Evolutionary conservation across 2,888 invertebrate species (phyloP).

Genomic region (Drosophila silvestris): DNA sequence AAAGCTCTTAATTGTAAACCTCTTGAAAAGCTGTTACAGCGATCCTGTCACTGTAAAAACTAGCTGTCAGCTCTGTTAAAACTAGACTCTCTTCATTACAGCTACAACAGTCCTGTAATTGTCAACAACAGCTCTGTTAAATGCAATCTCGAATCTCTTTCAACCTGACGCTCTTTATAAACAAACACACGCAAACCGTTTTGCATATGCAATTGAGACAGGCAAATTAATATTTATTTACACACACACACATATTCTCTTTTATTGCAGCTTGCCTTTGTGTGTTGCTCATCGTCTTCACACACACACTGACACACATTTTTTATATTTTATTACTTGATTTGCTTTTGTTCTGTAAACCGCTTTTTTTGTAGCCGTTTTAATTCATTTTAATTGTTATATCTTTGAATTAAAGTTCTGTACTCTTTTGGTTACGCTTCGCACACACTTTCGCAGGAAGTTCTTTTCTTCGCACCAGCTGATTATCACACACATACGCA

Average conservation of each 20-base stretch:
- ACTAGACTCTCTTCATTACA: conserved; percentile 2
- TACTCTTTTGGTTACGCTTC: conserved; percentile 31
- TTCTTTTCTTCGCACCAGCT: conserved; percentile 43
- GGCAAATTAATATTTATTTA: conserved; percentile 35
- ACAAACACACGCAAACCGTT: conserved; percentile 28
- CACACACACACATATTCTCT: background rate
- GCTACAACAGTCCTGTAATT: conserved; percentile 8
- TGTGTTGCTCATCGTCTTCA: conserved; percentile 24
- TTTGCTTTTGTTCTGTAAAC: conserved; percentile 24
- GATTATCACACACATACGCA: conserved; percentile 32
- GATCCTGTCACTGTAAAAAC: background rate
- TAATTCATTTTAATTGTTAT: conserved; percentile 45
- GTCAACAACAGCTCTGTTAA: conserved; percentile 23
- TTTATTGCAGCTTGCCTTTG: conserved; percentile 23
- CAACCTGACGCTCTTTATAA: conserved; percentile 29
- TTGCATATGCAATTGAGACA: conserved; percentile 31
- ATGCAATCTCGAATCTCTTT: conserved; percentile 4
- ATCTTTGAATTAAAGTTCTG: conserved; percentile 12
- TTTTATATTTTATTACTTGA: conserved; percentile 33
- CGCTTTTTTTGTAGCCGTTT: conserved; percentile 27
- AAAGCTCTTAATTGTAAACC: background rate
- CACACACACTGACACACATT: background rate
- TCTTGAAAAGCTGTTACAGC: background rate
- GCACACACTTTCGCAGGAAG: conserved; percentile 34
- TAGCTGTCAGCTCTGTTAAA: background rate